Conservation (phyloP, 2,113 vertebrate species). For the Hassar affinis region DNA sequence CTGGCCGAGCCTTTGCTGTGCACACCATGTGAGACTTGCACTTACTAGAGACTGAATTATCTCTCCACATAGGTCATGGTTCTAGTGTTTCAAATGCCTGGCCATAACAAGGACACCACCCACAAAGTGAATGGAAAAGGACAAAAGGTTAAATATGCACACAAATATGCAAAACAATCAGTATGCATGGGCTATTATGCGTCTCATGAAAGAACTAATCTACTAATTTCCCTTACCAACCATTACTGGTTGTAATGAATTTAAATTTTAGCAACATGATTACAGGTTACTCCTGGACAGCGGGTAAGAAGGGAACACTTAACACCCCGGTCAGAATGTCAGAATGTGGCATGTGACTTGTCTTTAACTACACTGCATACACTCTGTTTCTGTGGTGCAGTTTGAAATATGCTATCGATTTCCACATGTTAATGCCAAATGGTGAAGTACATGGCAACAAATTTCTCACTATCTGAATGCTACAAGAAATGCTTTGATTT, state of each 20-base stretch:
- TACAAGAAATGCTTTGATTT: not conserved
- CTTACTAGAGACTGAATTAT: slow-evolving; percentile 33
- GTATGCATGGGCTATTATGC: not conserved
- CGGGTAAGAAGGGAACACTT: not conserved
- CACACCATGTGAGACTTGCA: slow-evolving; percentile 3
- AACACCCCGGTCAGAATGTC: not conserved
- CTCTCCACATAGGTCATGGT: slow-evolving; percentile 36
- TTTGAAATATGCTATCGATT: slow-evolving; percentile 50
- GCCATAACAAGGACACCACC: slow-evolving; percentile 3
- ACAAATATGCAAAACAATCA: not conserved
- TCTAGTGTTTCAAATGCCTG: slow-evolving; percentile 48
- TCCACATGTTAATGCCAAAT: slow-evolving; percentile 15
- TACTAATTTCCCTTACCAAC: too few relatives aligned
- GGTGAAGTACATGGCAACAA: not conserved
- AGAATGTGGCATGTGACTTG: slow-evolving; percentile 32
- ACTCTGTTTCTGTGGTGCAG: slow-evolving; percentile 50
- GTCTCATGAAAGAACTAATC: not conserved
- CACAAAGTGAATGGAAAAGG: slow-evolving; percentile 7
- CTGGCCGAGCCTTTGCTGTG: slow-evolving; percentile 9
- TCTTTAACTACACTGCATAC: slow-evolving; percentile 46
- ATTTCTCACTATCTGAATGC: not conserved
- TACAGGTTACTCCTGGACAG: not conserved
- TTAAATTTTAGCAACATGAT: not conserved
- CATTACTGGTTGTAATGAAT: not conserved
- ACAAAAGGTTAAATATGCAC: not conserved